These are phyloP conservation scores for Trogon surrucura DNA, from an alignment of 2,113 vertebrate species.

Conservation along the genomic window DNA sequence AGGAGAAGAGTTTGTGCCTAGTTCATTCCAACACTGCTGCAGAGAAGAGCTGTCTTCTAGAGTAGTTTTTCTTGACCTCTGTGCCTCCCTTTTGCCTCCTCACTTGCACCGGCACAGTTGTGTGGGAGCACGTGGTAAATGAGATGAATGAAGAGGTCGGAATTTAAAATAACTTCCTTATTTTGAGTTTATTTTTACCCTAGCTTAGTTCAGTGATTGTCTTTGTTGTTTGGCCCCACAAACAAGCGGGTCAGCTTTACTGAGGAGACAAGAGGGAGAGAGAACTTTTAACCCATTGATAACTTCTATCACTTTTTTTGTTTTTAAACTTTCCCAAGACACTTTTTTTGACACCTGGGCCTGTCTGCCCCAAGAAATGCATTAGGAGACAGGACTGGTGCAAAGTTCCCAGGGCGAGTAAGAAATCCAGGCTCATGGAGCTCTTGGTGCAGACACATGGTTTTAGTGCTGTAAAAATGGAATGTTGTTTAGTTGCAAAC, in stretches of 20 bases:
- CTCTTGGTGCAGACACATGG: not conserved
- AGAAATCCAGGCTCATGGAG: not conserved
- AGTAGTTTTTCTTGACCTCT: not conserved
- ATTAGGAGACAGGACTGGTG: not conserved
- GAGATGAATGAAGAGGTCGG: constrained; percentile 16
- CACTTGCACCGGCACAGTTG: not conserved
- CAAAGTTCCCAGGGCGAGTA: not conserved
- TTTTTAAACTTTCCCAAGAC: not conserved
- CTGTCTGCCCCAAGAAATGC: not conserved
- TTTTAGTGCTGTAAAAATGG: not conserved
- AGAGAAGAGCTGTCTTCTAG: not conserved
- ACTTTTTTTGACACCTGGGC: not conserved
- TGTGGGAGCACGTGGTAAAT: not conserved
- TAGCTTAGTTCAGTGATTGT: not conserved
- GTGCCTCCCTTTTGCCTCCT: not conserved
- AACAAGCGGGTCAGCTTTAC: not conserved
- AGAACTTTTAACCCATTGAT: not conserved
- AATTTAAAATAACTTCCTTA: constrained; percentile 27
- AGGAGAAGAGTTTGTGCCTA: not conserved
- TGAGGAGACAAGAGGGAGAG: not conserved
- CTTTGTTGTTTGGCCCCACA: not conserved
- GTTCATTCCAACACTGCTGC: not conserved
- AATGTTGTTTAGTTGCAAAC: not conserved
- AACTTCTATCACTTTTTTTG: not conserved
- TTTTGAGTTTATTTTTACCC: constrained; percentile 36